Evolutionary conservation across 1,140 invertebrate genomes (phyloP), one percentile per base, ranked within the genome.

Genomic region (Telenomus remus): DNA sequence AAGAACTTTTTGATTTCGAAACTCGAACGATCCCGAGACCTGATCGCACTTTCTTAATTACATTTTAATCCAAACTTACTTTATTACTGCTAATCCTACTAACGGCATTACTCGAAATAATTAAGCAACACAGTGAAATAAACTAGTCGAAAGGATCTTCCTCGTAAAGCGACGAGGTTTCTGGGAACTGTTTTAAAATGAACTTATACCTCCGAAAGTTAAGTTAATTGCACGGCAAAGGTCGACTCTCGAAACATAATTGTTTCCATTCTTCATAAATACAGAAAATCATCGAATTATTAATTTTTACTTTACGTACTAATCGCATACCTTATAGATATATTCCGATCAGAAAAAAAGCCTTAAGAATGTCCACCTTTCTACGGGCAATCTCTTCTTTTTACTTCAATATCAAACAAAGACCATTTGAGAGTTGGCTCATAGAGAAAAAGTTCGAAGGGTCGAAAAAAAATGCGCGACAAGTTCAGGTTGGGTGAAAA

Each of bases 61-160:
- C 68, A 53, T 57, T 72, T 72, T 64, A 64, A 72, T 72, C 59
- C 59, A 64, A 63, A 72, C 59, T 72, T 72, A 59, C 57, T 72
- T 72, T 59, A 72, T 35, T 72, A 47, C 59, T 57, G 19, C 53
- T 72, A 72, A 72, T 57, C 53, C 43, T 43, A 39, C 59, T 72
- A 72, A 57, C 43, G 68, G 64, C 35, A n/a, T 57, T 57, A 42
- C 47, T 47, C 34, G 53, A 64, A 46, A 51, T 57, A 72, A 72
- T 57, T 63, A 42, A 57, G 53, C 46, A 57, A 50, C 50, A 19
- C 53, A 70, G 51, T 33, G 12, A 19, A 39, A 60, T 59, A 69
- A 69, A 71, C 46, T 44, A 56, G 14, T 63, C 34, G 44, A 51
- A 69, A 59, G 59, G 65, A 59, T 53, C 5, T 37, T 48, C 0